These are phyloP conservation scores for Sphinx pinastri DNA, from an alignment of 2,888 invertebrate genomes.

Conservation along the genomic window DNA sequence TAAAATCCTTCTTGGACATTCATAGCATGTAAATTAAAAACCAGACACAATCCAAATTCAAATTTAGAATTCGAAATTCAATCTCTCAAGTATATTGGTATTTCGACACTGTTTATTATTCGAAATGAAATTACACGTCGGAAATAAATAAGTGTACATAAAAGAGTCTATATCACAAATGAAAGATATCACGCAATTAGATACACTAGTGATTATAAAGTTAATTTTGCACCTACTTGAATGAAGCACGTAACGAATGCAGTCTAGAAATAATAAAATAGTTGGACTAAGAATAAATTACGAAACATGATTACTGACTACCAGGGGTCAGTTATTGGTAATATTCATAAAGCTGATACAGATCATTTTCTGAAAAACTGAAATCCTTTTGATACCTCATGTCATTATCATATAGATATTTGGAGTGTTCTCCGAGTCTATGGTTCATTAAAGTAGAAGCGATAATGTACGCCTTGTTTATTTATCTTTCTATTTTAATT, in stretches of 20 bases:
- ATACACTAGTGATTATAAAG: conserved; percentile 12
- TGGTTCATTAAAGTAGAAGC: too few species aligned
- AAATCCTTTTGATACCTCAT: too few species aligned
- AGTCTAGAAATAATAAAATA: conserved; percentile 13
- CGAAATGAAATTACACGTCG: not conserved
- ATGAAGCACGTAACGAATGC: not conserved
- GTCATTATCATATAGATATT: too few species aligned
- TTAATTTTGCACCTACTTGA: not conserved
- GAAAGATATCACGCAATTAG: conserved; percentile 4
- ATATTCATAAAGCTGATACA: too few species aligned
- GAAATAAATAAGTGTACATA: not conserved
- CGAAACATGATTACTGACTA: not conserved
- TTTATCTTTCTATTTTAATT: too few species aligned
- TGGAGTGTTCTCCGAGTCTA: too few species aligned
- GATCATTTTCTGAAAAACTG: too few species aligned
- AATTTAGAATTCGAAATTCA: not conserved
- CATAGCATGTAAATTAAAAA: not conserved
- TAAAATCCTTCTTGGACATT: not conserved
- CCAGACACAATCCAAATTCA: not conserved
- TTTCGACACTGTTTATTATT: not conserved
- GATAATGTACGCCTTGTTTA: too few species aligned
- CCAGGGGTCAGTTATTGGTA: not conserved
- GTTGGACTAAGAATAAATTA: conserved; percentile 11
- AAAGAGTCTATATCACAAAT: conserved; percentile 3
- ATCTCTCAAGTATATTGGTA: not conserved